Percentiles rank a stretch among this genome's conserved stretches.
phyloP scores from a whole-genome alignment of 2,888 invertebrate genomes.

The Drosophila mercatorum region DNA sequence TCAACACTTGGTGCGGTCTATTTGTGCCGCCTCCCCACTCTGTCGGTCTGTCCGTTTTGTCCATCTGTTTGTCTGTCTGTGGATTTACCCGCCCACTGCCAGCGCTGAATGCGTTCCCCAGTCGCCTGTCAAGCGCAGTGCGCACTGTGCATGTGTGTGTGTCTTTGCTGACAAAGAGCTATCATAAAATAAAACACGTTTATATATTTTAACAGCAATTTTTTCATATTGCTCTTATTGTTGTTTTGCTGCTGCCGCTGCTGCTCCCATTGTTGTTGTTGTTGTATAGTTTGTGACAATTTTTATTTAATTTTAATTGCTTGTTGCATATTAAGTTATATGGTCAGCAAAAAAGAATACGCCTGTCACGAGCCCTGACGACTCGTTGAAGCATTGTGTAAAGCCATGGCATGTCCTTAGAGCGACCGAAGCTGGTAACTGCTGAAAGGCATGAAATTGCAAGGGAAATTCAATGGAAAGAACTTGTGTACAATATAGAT shows the following conservation, averaged over 20 bases:
- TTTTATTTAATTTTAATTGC: slow-evolving; percentile 77
- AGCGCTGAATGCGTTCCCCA: slow-evolving; percentile 32
- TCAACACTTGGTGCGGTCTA: slow-evolving; percentile 69
- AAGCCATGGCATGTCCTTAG: background rate
- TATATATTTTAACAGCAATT: slow-evolving; percentile 55
- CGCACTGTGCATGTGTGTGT: slow-evolving; percentile 10
- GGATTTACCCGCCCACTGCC: slow-evolving; percentile 6
- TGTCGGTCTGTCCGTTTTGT: slow-evolving; percentile 5
- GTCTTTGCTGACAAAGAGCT: slow-evolving; percentile 71
- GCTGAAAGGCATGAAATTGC: background rate
- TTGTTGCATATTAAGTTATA: slow-evolving; percentile 74
- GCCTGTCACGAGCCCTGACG: slow-evolving; percentile 31
- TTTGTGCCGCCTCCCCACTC: slow-evolving; percentile 55
- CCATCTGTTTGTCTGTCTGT: slow-evolving; percentile 7
- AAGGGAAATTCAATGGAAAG: background rate
- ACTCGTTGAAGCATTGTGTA: slow-evolving; percentile 1
- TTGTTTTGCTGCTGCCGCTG: slow-evolving; percentile 30
- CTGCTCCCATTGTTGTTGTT: slow-evolving; percentile 41
- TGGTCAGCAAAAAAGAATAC: slow-evolving; percentile 59
- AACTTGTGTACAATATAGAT: too few species aligned
- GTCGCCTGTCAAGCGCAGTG: slow-evolving; percentile 65
- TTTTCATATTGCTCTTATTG: slow-evolving; percentile 34
- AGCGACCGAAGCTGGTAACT: background rate
- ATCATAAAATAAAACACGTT: slow-evolving; percentile 78
- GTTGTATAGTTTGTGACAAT: slow-evolving; percentile 67